A percentile compares a stretch with the other conserved stretches of the same genome.
Evolutionary conservation across 2,113 vertebrate species (phyloP).

Genomic region (Trogon melanurus): DNA sequence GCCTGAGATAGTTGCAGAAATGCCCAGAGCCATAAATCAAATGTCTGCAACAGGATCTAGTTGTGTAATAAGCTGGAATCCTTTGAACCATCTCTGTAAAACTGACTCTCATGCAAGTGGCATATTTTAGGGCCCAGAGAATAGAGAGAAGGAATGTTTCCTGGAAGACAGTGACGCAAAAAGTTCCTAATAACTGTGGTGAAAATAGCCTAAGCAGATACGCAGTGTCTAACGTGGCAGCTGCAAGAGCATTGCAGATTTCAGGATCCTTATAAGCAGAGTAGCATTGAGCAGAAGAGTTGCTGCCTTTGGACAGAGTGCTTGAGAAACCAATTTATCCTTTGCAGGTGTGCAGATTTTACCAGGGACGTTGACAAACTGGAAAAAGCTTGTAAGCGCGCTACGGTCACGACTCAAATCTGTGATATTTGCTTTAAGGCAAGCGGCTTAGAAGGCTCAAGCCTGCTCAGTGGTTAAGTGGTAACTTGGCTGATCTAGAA

Average conservation of each 20-base stretch:
- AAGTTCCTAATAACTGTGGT: not conserved
- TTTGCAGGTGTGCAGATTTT: constrained; percentile 1
- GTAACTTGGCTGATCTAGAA: constrained; percentile 20
- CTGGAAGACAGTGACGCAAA: not conserved
- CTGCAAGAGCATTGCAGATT: not conserved
- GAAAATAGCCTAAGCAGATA: not conserved
- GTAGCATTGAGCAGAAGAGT: not conserved
- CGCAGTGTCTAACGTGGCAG: not conserved
- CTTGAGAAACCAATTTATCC: not conserved
- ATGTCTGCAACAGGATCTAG: not conserved
- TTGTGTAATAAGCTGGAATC: not conserved
- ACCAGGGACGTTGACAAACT: not conserved
- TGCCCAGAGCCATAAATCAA: not conserved
- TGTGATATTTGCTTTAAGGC: constrained; percentile 15
- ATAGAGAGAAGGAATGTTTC: not conserved
- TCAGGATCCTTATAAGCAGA: not conserved
- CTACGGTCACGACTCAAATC: not conserved
- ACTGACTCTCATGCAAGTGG: not conserved
- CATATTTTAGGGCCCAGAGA: not conserved
- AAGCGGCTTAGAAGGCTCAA: not conserved
- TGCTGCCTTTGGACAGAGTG: not conserved
- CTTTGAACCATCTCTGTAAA: not conserved
- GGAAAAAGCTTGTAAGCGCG: not conserved
- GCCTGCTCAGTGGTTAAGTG: not conserved
- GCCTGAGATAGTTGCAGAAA: not conserved